These are phyloP conservation scores for Mormyrus iriodes DNA, from an alignment of 2,113 vertebrate genomes.

Conservation along the genomic window DNA sequence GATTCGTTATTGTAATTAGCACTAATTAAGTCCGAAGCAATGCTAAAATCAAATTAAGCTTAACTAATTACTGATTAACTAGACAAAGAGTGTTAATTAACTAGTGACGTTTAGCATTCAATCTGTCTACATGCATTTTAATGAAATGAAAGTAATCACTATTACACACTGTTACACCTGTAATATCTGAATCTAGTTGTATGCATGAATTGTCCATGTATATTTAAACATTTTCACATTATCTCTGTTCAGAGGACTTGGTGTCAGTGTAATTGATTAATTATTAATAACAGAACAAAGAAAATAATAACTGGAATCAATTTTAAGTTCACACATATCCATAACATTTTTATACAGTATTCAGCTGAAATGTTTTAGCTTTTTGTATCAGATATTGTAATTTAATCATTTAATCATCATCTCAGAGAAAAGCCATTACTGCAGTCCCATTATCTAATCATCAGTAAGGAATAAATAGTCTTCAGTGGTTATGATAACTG, in stretches of 20 bases:
- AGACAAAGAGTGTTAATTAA: background rate
- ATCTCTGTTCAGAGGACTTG: background rate
- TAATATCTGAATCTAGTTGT: background rate
- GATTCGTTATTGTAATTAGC: background rate
- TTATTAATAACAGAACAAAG: background rate
- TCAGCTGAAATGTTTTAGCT: background rate
- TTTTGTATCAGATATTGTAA: background rate
- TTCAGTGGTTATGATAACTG: background rate
- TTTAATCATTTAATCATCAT: background rate
- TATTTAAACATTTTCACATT: background rate
- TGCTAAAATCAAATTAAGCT: slow-evolving; percentile 5
- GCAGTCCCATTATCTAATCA: background rate
- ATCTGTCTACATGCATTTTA: background rate
- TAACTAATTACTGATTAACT: background rate
- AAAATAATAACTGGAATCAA: background rate
- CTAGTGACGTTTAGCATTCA: background rate
- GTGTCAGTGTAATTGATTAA: background rate
- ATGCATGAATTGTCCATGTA: background rate
- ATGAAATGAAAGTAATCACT: background rate
- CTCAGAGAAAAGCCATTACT: background rate
- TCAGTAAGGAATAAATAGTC: background rate
- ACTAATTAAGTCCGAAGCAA: background rate
- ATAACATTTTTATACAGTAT: background rate
- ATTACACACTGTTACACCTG: too few relatives aligned
- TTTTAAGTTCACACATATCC: background rate